phyloP scores from a whole-genome alignment of 2,113 vertebrate genomes.

The Seriola dumerili region DNA sequence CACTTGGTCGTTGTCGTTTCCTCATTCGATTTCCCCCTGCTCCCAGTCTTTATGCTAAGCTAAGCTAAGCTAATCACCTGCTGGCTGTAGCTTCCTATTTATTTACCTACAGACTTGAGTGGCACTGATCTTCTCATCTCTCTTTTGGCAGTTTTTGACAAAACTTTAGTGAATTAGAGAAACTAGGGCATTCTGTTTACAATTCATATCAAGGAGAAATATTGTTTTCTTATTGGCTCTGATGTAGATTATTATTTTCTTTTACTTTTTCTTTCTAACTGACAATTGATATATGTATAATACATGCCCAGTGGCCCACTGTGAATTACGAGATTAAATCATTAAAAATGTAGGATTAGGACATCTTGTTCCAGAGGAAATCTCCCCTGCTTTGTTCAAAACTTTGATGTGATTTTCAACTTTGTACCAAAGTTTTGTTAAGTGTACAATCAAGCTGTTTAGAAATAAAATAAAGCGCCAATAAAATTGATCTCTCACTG shows the following conservation, averaged over 20 bases:
- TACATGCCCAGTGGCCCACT: no score
- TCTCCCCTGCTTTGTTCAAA: neutral
- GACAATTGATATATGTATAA: neutral
- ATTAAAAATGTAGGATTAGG: neutral
- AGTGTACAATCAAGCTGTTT: constrained; percentile 11
- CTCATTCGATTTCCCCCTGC: no score
- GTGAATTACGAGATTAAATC: neutral
- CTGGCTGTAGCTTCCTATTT: no score
- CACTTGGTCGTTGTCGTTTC: no score
- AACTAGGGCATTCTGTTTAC: neutral
- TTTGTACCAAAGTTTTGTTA: neutral
- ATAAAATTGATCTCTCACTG: constrained; percentile 9
- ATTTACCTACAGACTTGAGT: no score
- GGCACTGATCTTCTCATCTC: no score
- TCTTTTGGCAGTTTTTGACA: neutral
- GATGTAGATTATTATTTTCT: neutral
- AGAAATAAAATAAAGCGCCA: constrained; percentile 30
- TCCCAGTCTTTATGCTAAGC: no score
- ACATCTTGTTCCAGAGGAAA: neutral
- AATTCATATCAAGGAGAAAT: neutral
- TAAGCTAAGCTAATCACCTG: no score
- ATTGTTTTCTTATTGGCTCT: neutral
- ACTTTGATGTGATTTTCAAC: neutral
- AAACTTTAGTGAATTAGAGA: neutral
- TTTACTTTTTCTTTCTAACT: neutral